Evolutionary conservation across 2,113 vertebrate species (phyloP), one percentile per base, ranked within the genome.

Genomic region (Craseonycteris thonglongyai): DNA sequence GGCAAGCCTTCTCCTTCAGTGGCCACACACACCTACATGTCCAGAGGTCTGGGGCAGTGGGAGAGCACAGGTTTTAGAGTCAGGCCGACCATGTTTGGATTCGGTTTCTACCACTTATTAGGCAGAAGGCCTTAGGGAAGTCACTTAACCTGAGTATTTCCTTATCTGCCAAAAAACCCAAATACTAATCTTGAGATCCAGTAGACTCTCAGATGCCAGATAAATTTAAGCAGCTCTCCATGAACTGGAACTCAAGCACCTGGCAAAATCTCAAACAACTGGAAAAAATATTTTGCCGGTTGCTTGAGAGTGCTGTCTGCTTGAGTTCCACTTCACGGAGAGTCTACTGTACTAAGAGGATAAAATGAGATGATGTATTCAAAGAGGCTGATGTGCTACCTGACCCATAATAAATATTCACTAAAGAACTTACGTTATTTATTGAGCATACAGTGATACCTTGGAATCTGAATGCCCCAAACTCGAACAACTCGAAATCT

Each of bases 351-450:
- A 69, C 54, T 47, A 74, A 90, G 59, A 86, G 16, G 45, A 63
- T 91, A 54, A 90, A 72, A 92, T 91, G 49, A 93, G 8, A 93
- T 45, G 30, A 38, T 45, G 5, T 13, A 28, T 90, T 93, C 33
- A 76, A 88, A 91, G 63, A 78, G 54, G 45, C 16, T 78, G 26
- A 47, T 38, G 47, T 30, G 38, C 26, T 16, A 68, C 13, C 15
- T 22, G 66, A 54, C 18, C 38, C 88, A 7, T 19, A 85, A 58
- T 35, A 90, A 90, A 19, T 40, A 65, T 5, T 69, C 21, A 26
- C 19, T 40, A 47, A 86, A 33, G 18, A 59, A 33, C 72, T 40
- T 68, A 74, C n/a, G 47, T 61, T 68, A 88, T 49, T 75, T 88
- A 71, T 38, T 78, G 35, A 92, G 22, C 59, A 59, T 14, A 14